Evolutionary conservation across 2,888 invertebrate species (phyloP).

Genomic region (Fabriciana adippe): DNA sequence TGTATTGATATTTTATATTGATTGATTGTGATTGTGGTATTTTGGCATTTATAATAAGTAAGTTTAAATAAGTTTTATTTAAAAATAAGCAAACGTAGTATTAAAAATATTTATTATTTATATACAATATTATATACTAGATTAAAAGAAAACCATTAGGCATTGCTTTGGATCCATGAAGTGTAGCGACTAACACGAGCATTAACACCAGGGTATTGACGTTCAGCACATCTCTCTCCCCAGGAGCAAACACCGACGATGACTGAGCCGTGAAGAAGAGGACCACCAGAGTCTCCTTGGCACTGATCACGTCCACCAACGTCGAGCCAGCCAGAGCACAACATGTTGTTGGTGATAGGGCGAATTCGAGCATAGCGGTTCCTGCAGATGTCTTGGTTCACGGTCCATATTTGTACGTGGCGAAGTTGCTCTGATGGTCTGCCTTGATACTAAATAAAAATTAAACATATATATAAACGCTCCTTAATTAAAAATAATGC

Average conservation of each 20-base stretch:
- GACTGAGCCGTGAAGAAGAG: conserved; percentile 56
- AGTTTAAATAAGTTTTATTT: no score
- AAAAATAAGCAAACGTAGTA: no score
- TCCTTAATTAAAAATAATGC: background rate
- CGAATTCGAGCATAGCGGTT: conserved; percentile 45
- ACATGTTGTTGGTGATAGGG: conserved; percentile 54
- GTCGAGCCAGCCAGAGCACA: conserved; percentile 60
- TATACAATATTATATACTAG: no score
- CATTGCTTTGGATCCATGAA: conserved; percentile 54
- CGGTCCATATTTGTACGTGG: conserved; percentile 52
- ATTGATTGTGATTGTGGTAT: no score
- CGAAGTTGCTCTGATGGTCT: conserved; percentile 37
- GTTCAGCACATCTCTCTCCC: conserved; percentile 50
- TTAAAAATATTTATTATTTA: no score
- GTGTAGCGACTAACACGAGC: conserved; percentile 54
- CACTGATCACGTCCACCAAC: conserved; percentile 66
- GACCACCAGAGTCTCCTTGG: conserved; percentile 63
- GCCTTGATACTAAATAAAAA: conserved; percentile 23
- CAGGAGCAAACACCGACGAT: conserved; percentile 49
- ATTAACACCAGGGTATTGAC: conserved; percentile 50
- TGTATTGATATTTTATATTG: no score
- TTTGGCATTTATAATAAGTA: no score
- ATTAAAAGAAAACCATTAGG: conserved; percentile 39
- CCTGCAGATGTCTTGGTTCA: conserved; percentile 49
- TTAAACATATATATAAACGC: background rate